A percentile compares a stretch with the other conserved stretches of the same genome.
phyloP scores from a whole-genome alignment of 2,888 invertebrate genomes.

The Oscheius sp. region DNA sequence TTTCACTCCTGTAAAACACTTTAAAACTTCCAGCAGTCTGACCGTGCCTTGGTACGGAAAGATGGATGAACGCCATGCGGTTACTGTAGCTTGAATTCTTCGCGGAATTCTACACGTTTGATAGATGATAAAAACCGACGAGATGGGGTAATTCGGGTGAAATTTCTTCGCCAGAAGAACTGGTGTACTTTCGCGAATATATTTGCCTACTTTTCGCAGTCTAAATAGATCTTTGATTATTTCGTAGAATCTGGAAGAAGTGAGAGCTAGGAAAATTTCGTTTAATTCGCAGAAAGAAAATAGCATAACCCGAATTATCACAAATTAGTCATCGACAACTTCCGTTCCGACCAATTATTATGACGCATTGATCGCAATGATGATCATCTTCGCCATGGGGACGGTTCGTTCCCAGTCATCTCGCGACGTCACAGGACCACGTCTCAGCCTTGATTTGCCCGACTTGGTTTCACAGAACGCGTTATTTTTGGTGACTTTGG shows the following conservation, averaged over 20 bases:
- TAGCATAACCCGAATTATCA: no score
- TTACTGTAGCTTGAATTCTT: constrained; percentile 7
- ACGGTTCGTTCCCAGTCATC: constrained; percentile 11
- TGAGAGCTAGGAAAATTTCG: no score
- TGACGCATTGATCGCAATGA: background rate
- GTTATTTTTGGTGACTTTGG: constrained; percentile 20
- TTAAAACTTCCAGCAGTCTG: background rate
- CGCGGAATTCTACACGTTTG: no score
- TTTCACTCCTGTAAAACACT: constrained; percentile 7
- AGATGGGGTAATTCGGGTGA: no score
- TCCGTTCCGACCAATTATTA: background rate
- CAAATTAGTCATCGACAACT: background rate
- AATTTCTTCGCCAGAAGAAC: no score
- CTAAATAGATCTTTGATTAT: background rate
- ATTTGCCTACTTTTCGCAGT: no score
- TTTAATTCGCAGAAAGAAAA: no score
- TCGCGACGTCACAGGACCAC: constrained; percentile 18
- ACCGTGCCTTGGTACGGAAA: constrained; percentile 22
- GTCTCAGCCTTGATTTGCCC: background rate
- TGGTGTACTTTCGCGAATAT: no score
- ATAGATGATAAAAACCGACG: no score
- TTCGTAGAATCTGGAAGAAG: background rate
- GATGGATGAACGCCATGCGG: constrained; percentile 14
- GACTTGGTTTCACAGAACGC: constrained; percentile 5
- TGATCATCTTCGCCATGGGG: constrained; percentile 9